phyloP scores from a whole-genome alignment of 2,888 invertebrate genomes.

The Metellina segmentata region DNA sequence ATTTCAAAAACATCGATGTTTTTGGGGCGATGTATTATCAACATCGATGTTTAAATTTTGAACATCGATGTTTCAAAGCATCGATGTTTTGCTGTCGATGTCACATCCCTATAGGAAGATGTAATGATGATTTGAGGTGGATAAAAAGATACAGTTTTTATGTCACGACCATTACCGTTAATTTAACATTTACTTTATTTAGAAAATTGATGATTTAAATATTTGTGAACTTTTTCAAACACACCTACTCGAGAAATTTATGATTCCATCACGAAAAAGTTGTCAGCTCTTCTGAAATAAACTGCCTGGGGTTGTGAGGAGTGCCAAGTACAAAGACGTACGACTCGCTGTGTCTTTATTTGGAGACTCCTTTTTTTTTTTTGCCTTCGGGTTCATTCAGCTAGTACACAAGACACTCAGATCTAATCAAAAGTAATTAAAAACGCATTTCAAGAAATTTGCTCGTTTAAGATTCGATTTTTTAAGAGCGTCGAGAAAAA shows the following conservation, averaged over 20 bases:
- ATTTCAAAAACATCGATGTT: no score
- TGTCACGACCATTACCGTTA: no score
- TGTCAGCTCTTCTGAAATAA: neutral
- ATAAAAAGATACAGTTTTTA: no score
- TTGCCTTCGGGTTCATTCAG: neutral
- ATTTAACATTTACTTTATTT: neutral
- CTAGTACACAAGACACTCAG: neutral
- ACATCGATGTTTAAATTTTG: no score
- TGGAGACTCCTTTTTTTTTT: neutral
- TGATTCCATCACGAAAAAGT: neutral
- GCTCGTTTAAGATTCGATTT: neutral
- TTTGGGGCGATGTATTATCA: no score
- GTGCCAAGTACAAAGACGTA: neutral
- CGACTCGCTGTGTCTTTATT: neutral
- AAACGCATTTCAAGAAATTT: neutral
- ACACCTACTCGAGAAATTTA: neutral
- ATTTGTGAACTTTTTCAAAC: neutral
- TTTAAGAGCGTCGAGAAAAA: neutral
- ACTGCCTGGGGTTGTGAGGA: neutral
- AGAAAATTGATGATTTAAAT: neutral
- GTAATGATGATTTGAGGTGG: no score
- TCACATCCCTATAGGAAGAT: no score
- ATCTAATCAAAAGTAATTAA: slow-evolving; percentile 1
- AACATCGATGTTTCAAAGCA: no score
- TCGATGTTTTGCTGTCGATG: no score